phyloP scores from a whole-genome alignment of 2,113 vertebrate species.

The Pelvicachromis taeniatus region DNA sequence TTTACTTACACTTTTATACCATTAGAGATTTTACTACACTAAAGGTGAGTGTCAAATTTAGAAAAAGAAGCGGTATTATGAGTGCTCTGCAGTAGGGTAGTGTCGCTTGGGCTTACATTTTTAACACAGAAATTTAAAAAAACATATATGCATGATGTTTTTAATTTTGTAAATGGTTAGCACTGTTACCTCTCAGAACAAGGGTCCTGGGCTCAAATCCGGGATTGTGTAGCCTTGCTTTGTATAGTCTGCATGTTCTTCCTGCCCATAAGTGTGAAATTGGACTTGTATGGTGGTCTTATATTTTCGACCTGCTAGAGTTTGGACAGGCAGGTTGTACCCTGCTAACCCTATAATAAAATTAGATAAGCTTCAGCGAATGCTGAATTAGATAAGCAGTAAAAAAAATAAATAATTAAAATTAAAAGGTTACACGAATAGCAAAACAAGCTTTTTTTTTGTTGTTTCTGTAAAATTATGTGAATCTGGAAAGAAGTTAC shows the following conservation, averaged over 20 bases:
- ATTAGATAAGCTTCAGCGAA: neutral
- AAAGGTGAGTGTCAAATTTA: neutral
- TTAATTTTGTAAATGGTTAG: neutral
- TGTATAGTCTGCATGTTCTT: neutral
- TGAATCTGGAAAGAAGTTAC: neutral
- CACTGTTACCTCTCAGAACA: neutral
- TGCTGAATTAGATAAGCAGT: neutral
- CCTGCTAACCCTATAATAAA: neutral
- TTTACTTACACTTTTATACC: neutral
- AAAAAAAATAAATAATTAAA: neutral
- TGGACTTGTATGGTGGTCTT: neutral
- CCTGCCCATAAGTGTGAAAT: neutral
- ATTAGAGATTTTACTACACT: neutral
- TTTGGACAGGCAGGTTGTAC: neutral
- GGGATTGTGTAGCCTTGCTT: neutral
- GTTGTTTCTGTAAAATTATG: neutral
- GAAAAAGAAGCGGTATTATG: neutral
- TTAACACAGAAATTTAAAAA: neutral
- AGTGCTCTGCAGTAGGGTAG: neutral
- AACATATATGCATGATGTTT: neutral
- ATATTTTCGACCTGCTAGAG: neutral
- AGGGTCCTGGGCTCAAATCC: neutral
- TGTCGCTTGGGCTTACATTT: neutral
- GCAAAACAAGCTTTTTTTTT: neutral
- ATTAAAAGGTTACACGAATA: neutral